Conservation (phyloP, 2,113 vertebrate species). For the Tringa solitaria region DNA sequence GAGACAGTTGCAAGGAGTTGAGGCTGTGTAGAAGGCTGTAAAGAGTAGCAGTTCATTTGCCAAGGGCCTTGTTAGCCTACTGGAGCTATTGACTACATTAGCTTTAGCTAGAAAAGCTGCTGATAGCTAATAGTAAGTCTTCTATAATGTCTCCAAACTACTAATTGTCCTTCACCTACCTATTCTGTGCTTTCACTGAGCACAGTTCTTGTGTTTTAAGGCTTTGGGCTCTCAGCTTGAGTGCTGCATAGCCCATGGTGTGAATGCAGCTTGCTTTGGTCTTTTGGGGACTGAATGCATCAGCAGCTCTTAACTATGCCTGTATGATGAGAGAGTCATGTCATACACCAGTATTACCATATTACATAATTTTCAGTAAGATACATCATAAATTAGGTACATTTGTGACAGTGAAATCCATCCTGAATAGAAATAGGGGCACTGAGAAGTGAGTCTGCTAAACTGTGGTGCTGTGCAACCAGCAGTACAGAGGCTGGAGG, state of each 20-base stretch:
- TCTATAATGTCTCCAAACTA: too few relatives aligned
- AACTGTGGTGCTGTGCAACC: not conserved
- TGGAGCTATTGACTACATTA: rapidly evolving
- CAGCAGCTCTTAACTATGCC: too few relatives aligned
- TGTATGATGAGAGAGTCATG: rapidly evolving
- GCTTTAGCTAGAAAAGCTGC: not conserved
- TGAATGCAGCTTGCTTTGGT: not conserved
- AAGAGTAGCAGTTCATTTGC: not conserved
- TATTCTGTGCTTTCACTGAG: not conserved
- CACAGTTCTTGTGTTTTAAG: not conserved
- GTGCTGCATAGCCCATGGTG: not conserved
- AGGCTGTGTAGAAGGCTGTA: not conserved
- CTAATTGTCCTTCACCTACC: not conserved
- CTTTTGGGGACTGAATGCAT: not conserved
- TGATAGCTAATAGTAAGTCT: not conserved
- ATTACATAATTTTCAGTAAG: not conserved
- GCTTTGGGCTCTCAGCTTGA: not conserved
- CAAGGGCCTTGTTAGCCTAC: not conserved
- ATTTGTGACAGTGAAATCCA: not conserved
- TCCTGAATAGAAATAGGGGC: not conserved
- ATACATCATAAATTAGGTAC: not conserved
- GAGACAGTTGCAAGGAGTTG: not conserved
- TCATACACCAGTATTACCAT: too few relatives aligned
- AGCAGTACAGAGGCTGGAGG: not conserved
- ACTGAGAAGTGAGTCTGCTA: not conserved